Evolutionary conservation across 1,140 invertebrate species (phyloP).

Genomic region (Formica selysi): DNA sequence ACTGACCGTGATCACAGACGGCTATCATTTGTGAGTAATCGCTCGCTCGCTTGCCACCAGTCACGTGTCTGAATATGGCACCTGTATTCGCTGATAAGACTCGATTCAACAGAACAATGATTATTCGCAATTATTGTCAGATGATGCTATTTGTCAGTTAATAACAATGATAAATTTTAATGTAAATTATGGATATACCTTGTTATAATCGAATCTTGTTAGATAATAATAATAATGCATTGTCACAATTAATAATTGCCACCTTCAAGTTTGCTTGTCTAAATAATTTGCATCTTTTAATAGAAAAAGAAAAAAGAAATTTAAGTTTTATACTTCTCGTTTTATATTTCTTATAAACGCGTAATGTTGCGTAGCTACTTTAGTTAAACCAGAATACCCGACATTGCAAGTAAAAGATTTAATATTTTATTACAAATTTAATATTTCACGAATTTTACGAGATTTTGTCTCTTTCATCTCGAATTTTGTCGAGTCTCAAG

Average conservation of each 20-base stretch:
- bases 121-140: constrained; percentile 54
- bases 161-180: constrained; percentile 40
- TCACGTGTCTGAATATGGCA: constrained; percentile 60
- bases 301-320: too few relatives aligned
- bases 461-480: neutral
- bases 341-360: neutral
- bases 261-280: too few relatives aligned
- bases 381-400: neutral
- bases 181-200: neutral
- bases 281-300: neutral
- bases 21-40: constrained; percentile 60
- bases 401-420: constrained; percentile 7
- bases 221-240: neutral
- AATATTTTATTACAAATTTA: neutral
- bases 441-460: neutral
- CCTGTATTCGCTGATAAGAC: constrained; percentile 58
- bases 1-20: constrained; percentile 57
- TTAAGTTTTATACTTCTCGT: neutral
- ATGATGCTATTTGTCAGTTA: constrained; percentile 45
- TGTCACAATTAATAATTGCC: neutral
- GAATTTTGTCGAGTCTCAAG: neutral
- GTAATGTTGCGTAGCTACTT: neutral
- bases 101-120: constrained; percentile 48
- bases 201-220: neutral
- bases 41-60: constrained; percentile 32